Evolutionary conservation across 2,797 vertebrate genomes (phyloP).

Genomic region (Hirundo rustica): DNA sequence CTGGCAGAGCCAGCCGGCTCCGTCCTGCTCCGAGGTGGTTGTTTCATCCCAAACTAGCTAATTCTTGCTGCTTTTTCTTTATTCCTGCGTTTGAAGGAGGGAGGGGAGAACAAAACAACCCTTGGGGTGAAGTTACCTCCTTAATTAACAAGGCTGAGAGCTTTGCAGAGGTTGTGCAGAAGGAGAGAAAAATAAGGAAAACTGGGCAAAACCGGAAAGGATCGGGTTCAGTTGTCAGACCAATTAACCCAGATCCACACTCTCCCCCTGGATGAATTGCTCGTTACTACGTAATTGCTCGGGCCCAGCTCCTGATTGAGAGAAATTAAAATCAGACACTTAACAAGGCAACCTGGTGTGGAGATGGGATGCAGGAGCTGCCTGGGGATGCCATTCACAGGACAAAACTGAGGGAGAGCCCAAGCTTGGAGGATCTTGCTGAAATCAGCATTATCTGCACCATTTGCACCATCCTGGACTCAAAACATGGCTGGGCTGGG

Average conservation of each 20-base stretch:
- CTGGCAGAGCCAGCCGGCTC: not conserved
- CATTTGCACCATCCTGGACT: not conserved
- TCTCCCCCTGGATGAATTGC: conserved; percentile 39
- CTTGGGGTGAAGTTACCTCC: conserved; percentile 39
- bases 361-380: not conserved
- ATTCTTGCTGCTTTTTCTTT: conserved; percentile 18
- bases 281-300: conserved; percentile 43
- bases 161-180: not conserved
- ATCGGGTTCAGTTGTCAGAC: conserved; percentile 47
- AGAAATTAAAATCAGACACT: conserved; percentile 61
- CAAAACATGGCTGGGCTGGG: not conserved
- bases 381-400: not conserved
- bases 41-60: conserved; percentile 31
- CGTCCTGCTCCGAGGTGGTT: not conserved
- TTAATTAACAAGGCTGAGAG: conserved; percentile 62
- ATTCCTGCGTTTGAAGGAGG: not conserved
- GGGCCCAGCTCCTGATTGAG: conserved; percentile 1
- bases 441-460: not conserved
- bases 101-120: conserved; percentile 34
- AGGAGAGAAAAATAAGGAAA: conserved; percentile 18
- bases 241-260: conserved; percentile 60
- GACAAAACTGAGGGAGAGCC: not conserved
- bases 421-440: not conserved
- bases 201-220: conserved; percentile 56
- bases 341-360: conserved; percentile 35